These are phyloP conservation scores for Nycteola revayana DNA, from an alignment of 2,888 invertebrate genomes.

Conservation along the genomic window DNA sequence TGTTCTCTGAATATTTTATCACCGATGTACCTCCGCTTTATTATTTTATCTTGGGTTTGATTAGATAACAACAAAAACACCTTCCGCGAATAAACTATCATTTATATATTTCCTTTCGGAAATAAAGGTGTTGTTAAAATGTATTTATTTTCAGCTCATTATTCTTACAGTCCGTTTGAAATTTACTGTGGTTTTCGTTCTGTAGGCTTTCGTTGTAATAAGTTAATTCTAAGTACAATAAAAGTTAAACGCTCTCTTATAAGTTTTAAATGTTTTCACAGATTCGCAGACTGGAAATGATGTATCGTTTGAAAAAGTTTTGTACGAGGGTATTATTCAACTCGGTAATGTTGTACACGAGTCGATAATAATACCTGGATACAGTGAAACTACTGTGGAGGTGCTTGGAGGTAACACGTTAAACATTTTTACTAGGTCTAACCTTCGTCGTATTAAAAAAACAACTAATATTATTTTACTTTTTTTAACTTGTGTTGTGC, in stretches of 20 bases:
- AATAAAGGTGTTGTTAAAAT: not conserved
- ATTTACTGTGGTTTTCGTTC: conserved; percentile 52
- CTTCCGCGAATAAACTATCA: too few relatives aligned
- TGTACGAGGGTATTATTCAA: conserved; percentile 51
- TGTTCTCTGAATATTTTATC: too few relatives aligned
- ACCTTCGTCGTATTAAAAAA: too few relatives aligned
- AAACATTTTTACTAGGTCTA: too few relatives aligned
- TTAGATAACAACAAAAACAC: too few relatives aligned
- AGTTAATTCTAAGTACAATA: not conserved
- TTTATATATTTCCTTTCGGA: too few relatives aligned
- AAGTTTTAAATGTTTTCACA: conserved; percentile 11
- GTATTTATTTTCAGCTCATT: not conserved
- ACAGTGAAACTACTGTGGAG: conserved; percentile 39
- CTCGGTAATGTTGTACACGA: conserved; percentile 49
- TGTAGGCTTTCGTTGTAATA: conserved; percentile 5
- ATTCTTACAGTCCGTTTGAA: not conserved
- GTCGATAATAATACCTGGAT: conserved; percentile 44
- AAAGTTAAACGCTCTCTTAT: not conserved
- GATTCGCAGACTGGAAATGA: conserved; percentile 27
- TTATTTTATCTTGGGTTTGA: too few relatives aligned
- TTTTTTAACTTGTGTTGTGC: too few relatives aligned
- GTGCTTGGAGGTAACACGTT: conserved; percentile 55
- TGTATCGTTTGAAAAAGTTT: conserved; percentile 48
- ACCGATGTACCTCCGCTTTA: too few relatives aligned
- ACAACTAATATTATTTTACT: too few relatives aligned